Percentiles rank a stretch among this genome's conserved stretches.
These are phyloP conservation scores for Styela clava DNA, from an alignment of 23 tunicate genomes.

Conservation along the genomic window DNA sequence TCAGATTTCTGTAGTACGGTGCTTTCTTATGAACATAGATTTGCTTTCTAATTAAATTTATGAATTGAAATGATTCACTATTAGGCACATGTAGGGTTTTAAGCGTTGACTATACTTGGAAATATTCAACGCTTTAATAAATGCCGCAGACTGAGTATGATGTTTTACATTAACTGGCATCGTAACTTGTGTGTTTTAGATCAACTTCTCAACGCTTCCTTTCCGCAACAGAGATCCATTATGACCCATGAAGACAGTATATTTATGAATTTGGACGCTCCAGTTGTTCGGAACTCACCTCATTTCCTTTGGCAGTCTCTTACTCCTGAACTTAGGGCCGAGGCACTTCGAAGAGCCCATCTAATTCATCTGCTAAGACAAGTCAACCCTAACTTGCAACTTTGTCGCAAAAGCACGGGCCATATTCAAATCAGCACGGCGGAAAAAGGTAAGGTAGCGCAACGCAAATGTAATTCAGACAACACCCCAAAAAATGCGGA, in stretches of 20 bases:
- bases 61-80: too few relatives aligned
- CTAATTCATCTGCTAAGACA: slow-evolving; percentile 67
- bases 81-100: too few relatives aligned
- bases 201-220: neutral
- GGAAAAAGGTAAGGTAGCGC: slow-evolving; percentile 47
- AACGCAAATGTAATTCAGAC: too few relatives aligned
- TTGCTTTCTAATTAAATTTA: too few relatives aligned
- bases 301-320: slow-evolving; percentile 35
- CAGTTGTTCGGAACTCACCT: slow-evolving; percentile 5
- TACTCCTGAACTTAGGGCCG: slow-evolving; percentile 49
- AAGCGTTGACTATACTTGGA: too few relatives aligned
- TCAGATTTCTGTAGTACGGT: neutral
- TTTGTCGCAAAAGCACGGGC: slow-evolving; percentile 49
- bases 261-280: neutral
- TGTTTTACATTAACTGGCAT: too few relatives aligned
- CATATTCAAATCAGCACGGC: slow-evolving; percentile 33
- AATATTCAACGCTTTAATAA: too few relatives aligned
- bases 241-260: slow-evolving; percentile 4
- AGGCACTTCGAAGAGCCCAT: slow-evolving; percentile 49
- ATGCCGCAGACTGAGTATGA: too few relatives aligned
- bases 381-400: slow-evolving; percentile 77
- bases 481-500: too few relatives aligned
- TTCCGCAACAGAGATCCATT: neutral
- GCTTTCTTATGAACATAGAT: too few relatives aligned
- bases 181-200: neutral